Conservation (phyloP, 2,888 invertebrate genomes). For the Chydorus sphaericus region DNA sequence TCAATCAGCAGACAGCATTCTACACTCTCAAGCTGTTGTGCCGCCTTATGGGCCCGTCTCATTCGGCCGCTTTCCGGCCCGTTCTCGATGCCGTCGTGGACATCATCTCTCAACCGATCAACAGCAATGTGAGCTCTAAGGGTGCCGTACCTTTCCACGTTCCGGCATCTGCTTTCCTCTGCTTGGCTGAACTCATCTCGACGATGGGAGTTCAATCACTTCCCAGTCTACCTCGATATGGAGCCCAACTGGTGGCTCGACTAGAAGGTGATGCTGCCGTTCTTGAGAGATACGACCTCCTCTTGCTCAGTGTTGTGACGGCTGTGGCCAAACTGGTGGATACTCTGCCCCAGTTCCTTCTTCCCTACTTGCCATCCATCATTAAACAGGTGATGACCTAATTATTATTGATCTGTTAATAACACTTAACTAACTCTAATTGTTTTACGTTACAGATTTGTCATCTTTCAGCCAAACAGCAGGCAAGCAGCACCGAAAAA, state of each 20-base stretch:
- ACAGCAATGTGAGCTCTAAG: slow-evolving; percentile 27
- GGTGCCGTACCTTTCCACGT: slow-evolving; percentile 44
- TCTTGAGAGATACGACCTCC: slow-evolving; percentile 26
- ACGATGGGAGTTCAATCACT: slow-evolving; percentile 61
- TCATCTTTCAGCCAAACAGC: slow-evolving; percentile 16
- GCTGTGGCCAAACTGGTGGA: slow-evolving; percentile 68
- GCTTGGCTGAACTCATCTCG: slow-evolving; percentile 61
- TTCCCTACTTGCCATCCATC: slow-evolving; percentile 63
- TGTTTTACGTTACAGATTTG: not conserved
- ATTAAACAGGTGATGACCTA: slow-evolving; percentile 28
- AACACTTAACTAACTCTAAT: not conserved
- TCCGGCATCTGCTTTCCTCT: slow-evolving; percentile 55
- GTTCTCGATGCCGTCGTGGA: slow-evolving; percentile 45
- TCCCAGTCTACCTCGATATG: slow-evolving; percentile 43
- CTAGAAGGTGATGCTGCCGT: not conserved
- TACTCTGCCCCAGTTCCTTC: slow-evolving; percentile 64
- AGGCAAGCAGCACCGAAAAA: not conserved
- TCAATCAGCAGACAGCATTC: slow-evolving; percentile 67
- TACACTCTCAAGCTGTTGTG: slow-evolving; percentile 70
- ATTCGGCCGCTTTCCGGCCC: slow-evolving; percentile 52
- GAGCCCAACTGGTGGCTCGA: not conserved
- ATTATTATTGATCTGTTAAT: not conserved
- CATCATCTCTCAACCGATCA: slow-evolving; percentile 45
- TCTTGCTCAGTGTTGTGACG: slow-evolving; percentile 55
- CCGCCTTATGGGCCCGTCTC: slow-evolving; percentile 47